Base-by-base conservation (phyloP, 2,113 vertebrate species). In the Rhipidura dahli region DNA sequence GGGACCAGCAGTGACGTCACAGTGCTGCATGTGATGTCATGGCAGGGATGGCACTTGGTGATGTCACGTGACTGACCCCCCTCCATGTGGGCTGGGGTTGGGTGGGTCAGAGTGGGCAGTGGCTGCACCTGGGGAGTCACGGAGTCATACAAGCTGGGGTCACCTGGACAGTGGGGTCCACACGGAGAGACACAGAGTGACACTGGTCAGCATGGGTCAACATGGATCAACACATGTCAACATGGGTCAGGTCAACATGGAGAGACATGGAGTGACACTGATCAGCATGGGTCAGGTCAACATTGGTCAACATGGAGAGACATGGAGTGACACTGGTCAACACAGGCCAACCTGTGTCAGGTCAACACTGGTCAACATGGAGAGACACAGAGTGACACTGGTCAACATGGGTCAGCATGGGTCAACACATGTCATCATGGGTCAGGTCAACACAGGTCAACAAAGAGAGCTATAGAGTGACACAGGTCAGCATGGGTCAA, bases 51-150 rank as follows among this genome's bases (percentile, higher is more conserved):
- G 40, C 40, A 23, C 15, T 12, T 2, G 21, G 64, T 10, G 44
- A 27, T 19, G 33, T 66, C 44, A 66, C 22, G 1, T 18, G 64
- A 66, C 10, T 66, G 64, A 66, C 16, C 59, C 35, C 35, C 35
- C 59, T 19, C 59, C 19, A 11, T 8, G 26, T 61, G 59, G 26
- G 37, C 59, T 39, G 61, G 28, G 39, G 28, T 7, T 31, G 61
- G 39, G 20, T 28, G 45, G 33, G 13, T 21, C 44, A 49, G 65
- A 68, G 17, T 24, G 31, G 33, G 17, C 44, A 26, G 44, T 1
- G 2, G 44, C 23, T 27, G 16, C 23, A 35, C 24, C 33, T 1
- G 2, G 33, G 13, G 24, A 17, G 6, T 14, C 12, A 2, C 19
- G 39, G 50, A 31, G 22, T 26, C 9, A 19, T 14, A 11, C 18